These are phyloP conservation scores for Xylocampa areola DNA, from an alignment of 2,888 invertebrate species.

Conservation along the genomic window DNA sequence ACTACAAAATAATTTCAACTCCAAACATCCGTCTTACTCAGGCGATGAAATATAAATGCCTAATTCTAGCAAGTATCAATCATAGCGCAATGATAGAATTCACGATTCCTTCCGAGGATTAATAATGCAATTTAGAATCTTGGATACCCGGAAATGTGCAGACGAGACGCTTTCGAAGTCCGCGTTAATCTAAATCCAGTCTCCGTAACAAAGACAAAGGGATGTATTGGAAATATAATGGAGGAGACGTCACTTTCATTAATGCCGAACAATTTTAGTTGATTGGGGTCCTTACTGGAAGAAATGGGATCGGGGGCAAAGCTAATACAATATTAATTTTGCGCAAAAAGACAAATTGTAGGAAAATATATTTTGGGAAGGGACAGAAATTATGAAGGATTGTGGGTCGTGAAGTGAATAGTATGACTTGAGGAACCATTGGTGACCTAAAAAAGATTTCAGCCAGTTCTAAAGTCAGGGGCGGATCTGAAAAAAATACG, in stretches of 20 bases:
- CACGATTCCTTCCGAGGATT: constrained; percentile 34
- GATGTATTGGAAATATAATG: constrained; percentile 55
- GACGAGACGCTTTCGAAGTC: constrained; percentile 24
- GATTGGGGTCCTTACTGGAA: constrained; percentile 46
- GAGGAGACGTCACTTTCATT: constrained; percentile 48
- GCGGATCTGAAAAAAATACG: too few species aligned
- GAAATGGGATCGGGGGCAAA: constrained; percentile 31
- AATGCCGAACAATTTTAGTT: constrained; percentile 50
- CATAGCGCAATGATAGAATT: constrained; percentile 41
- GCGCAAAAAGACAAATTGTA: constrained; percentile 39
- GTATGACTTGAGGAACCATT: too few species aligned
- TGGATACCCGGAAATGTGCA: constrained; percentile 36
- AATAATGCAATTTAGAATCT: constrained; percentile 57
- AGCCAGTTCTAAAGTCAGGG: too few species aligned
- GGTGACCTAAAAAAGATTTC: too few species aligned
- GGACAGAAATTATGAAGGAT: constrained; percentile 8
- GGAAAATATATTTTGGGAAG: constrained; percentile 2
- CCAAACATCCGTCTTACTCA: not conserved
- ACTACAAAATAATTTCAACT: constrained; percentile 12
- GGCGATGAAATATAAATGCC: constrained; percentile 9
- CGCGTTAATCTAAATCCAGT: constrained; percentile 48
- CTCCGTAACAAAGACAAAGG: constrained; percentile 53
- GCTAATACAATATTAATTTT: constrained; percentile 46
- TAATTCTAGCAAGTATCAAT: constrained; percentile 38
- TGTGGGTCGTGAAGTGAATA: constrained; percentile 5